Base-by-base conservation (phyloP, 2,888 invertebrate species). In the Agrilus mali region DNA sequence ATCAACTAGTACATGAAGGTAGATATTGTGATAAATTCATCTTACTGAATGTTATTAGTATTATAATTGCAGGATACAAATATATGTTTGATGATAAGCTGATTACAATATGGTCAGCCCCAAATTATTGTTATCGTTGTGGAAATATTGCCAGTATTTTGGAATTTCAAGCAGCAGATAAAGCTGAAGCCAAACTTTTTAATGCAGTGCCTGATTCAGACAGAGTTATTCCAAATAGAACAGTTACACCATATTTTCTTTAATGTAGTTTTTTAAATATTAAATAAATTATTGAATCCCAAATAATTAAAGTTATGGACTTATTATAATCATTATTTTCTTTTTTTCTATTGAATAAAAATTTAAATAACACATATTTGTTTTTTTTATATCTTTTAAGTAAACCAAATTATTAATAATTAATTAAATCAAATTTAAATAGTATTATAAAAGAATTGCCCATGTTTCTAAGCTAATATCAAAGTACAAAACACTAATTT, bases 1-100 rank as follows among this genome's bases (percentile, higher is more conserved):
- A 98, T 77, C 98, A 98, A 68, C 76, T 98, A 60, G 98, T 98
- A 20, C 92, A 98, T 70, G 98, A 98, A 80, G 96, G 95, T 84
- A 72, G 58, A 54, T 45, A 2, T 1, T 13, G 2, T 35, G 3
- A 7, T 14, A 34, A 33, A 12, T 10, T 8, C 33, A 10, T 20
- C 7, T 33, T 14, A 22, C 4, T 33, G 33, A 10, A 17, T 7
- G 13, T 2, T 35, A 35, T 5, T 3, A 20, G 20, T 20, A 6
- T 20, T 4, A 20, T 35, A 35, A 35, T 68, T 74, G 16, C 70
- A 88, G 92, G 93, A 49, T 92, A 83, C 69, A 96, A 94, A 72
- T 98, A 94, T 66, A 94, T 97, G 90, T 99, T 98, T 68, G 86
- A 95, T 60, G 86, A 94, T 57, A 86, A 89, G 64, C 71, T 98